Evolutionary conservation across 2,888 invertebrate species (phyloP), one percentile per base, ranked within the genome.

Genomic region (Malacosoma neustria): DNA sequence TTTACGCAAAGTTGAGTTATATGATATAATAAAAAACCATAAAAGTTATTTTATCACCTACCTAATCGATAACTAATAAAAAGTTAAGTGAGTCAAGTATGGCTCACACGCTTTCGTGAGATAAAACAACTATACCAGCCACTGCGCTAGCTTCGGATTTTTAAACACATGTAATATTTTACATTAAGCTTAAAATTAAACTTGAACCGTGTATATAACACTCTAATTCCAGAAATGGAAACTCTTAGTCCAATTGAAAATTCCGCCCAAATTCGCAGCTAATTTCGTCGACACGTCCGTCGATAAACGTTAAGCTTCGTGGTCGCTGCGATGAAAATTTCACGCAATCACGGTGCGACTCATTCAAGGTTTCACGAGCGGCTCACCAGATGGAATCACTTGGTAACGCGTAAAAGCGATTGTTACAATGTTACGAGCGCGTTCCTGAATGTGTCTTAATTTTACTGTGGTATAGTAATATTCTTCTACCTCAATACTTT

Each of bases 271-370:
- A 61, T 58, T 56, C 45, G 36, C 51, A 48, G 54, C 57, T 61
- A 66, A 66, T 68, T 63, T 46, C 54, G 52, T 43, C 57, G 40
- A 48, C 46, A 35, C 48, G 57, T 51, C 51, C 49, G 41, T 46
- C 61, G 53, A 67, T 69, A 65, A 63, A 61, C 56, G 59, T 64
- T 61, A 66, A 59, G 54, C 39, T 37, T 41, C 57, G 51, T 55
- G 53, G 50, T 59, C 57, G 51, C 54, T 49, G 41, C 43, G 48
- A 52, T 57, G 57, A 61, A 61, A 61, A 53, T 63, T 63, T 57
- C 54, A 58, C 49, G 52, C 51, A 57, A 54, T 53, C 54, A 54
- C 52, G 38, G 53, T 41, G 32, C 37, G 22, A 22, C 36, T 40
- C 35, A 33, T 36, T 34, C 33, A 37, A 49, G 48, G 51, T 62